These are phyloP conservation scores for Oreonectes daqikongensis DNA, from an alignment of 2,797 vertebrate genomes.

Conservation along the genomic window DNA sequence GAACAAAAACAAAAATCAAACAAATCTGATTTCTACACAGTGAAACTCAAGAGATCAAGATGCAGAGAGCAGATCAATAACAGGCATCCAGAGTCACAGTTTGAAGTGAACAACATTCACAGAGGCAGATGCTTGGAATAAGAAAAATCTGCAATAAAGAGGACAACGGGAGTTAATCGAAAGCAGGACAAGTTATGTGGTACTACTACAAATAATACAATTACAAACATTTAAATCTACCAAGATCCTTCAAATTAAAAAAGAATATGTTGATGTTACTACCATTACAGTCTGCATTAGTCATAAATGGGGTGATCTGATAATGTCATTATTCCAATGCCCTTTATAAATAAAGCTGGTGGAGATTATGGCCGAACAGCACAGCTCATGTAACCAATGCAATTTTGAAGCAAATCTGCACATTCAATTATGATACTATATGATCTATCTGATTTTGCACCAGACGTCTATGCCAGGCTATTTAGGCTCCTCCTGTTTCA, in stretches of 20 bases:
- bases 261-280: neutral
- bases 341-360: too few species aligned
- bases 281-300: conserved; percentile 8
- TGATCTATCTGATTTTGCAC: conserved; percentile 29
- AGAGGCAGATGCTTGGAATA: conserved; percentile 1
- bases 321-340: conserved; percentile 29
- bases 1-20: conserved; percentile 20
- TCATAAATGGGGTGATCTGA: conserved; percentile 34
- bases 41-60: conserved; percentile 25
- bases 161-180: conserved; percentile 31
- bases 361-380: conserved; percentile 47
- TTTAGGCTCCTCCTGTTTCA: conserved; percentile 17
- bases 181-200: neutral
- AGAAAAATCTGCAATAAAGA: conserved; percentile 23
- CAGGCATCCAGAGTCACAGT: conserved; percentile 18
- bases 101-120: conserved; percentile 23
- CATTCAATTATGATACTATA: conserved; percentile 47
- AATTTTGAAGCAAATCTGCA: conserved; percentile 49
- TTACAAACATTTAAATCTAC: neutral
- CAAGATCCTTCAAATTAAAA: neutral
- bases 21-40: conserved; percentile 19
- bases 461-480: conserved; percentile 1
- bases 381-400: conserved; percentile 40
- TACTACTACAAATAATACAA: conserved; percentile 1
- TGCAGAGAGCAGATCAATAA: conserved; percentile 26